These are phyloP conservation scores for Priocnemis perturbator DNA, from an alignment of 2,888 invertebrate species.

Conservation along the genomic window DNA sequence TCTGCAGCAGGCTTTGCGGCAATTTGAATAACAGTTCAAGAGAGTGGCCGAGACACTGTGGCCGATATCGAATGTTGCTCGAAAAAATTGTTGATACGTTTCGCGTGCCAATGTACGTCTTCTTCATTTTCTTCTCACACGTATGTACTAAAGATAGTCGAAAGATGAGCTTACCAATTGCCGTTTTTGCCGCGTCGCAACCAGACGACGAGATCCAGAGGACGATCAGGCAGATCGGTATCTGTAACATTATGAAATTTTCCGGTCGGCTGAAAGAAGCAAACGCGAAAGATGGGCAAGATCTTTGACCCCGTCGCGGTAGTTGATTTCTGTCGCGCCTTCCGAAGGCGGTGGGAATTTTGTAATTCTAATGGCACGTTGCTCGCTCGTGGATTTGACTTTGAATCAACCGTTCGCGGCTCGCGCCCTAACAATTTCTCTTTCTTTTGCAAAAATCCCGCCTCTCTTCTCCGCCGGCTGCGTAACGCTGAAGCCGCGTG, in stretches of 20 bases:
- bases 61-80: too few relatives aligned
- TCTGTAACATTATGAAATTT: slow-evolving; percentile 41
- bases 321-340: neutral
- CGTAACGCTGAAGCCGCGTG: slow-evolving; percentile 33
- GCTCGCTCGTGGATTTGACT: neutral
- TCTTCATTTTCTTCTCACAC: too few relatives aligned
- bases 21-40: too few relatives aligned
- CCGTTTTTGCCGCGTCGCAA: slow-evolving; percentile 51
- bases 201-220: slow-evolving; percentile 42
- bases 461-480: slow-evolving; percentile 27
- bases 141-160: too few relatives aligned
- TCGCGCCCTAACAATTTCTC: slow-evolving; percentile 11
- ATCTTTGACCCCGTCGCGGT: neutral
- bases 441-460: slow-evolving; percentile 21
- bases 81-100: too few relatives aligned
- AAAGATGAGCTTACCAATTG: slow-evolving; percentile 51
- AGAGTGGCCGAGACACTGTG: too few relatives aligned
- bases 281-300: too few relatives aligned
- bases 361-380: too few relatives aligned
- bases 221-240: slow-evolving; percentile 43
- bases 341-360: neutral
- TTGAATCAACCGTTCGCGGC: neutral
- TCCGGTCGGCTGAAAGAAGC: too few relatives aligned
- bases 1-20: too few relatives aligned
- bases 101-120: too few relatives aligned